Conservation (phyloP, 2,797 vertebrate genomes). For the Monodelphis domestica region DNA sequence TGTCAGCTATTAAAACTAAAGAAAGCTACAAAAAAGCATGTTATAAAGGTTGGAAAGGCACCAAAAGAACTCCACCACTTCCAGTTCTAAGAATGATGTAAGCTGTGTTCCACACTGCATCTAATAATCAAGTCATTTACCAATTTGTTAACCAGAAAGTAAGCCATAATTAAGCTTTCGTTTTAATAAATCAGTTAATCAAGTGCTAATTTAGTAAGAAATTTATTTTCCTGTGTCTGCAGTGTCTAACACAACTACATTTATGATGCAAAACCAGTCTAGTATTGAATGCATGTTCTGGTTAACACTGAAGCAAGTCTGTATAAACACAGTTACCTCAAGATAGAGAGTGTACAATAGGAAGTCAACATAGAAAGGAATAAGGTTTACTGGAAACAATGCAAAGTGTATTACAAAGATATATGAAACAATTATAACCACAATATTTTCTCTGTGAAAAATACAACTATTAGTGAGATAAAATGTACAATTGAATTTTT, state of each 20-base stretch:
- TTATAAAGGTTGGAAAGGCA: slow-evolving; percentile 85
- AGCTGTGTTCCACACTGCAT: slow-evolving; percentile 87
- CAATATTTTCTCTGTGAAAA: slow-evolving; percentile 97
- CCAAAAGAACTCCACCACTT: slow-evolving; percentile 84
- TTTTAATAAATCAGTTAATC: slow-evolving; percentile 82
- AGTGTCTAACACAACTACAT: slow-evolving; percentile 91
- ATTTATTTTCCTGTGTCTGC: slow-evolving; percentile 91
- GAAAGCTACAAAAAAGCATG: slow-evolving; percentile 77
- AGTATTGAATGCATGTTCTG: slow-evolving; percentile 87
- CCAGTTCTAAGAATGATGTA: slow-evolving; percentile 81
- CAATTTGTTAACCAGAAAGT: slow-evolving; percentile 74
- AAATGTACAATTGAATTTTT: slow-evolving; percentile 91
- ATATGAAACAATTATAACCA: slow-evolving; percentile 89
- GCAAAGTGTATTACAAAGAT: slow-evolving; percentile 91
- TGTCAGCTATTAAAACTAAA: slow-evolving; percentile 70
- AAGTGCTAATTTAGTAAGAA: slow-evolving; percentile 88
- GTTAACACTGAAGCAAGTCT: slow-evolving; percentile 89
- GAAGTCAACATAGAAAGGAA: slow-evolving; percentile 91
- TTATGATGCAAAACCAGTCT: slow-evolving; percentile 90
- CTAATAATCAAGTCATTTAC: slow-evolving; percentile 72
- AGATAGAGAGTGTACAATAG: slow-evolving; percentile 89
- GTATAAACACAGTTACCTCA: slow-evolving; percentile 87
- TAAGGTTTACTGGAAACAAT: slow-evolving; percentile 89
- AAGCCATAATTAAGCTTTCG: slow-evolving; percentile 79
- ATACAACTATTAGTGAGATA: slow-evolving; percentile 97